Conservation (phyloP, 2,113 vertebrate species). For the Falco punctatus region DNA sequence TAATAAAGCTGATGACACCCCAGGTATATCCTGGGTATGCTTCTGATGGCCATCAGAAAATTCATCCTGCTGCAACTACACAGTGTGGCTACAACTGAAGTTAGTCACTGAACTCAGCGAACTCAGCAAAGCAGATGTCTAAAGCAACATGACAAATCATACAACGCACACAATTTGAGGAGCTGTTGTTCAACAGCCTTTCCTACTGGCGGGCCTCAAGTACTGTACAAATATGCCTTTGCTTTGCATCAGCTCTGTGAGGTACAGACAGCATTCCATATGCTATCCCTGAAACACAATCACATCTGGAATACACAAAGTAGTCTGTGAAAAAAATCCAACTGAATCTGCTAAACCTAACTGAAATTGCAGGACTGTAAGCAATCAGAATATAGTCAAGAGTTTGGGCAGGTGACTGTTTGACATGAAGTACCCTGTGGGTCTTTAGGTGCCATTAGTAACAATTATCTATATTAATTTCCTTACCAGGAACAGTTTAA, state of each 20-base stretch:
- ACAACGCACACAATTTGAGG: not conserved
- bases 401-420: not conserved
- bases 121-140: not conserved
- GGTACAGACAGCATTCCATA: not conserved
- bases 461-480: not conserved
- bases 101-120: not conserved
- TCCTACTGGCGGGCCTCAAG: not conserved
- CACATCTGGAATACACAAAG: not conserved
- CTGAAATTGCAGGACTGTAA: not conserved
- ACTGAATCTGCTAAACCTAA: not conserved
- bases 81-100: accelerated
- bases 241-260: not conserved
- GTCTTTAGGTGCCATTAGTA: not conserved
- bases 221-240: not conserved
- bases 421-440: not conserved
- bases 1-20: not conserved
- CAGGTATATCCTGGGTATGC: not conserved
- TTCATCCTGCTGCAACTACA: not conserved
- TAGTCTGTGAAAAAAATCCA: not conserved
- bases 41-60: not conserved
- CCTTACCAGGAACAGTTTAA: not conserved
- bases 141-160: not conserved
- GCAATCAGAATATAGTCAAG: not conserved
- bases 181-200: not conserved
- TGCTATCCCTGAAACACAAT: not conserved